Evolutionary conservation across 1,140 invertebrate genomes (phyloP).

Genomic region (Zelostemma sp.): DNA sequence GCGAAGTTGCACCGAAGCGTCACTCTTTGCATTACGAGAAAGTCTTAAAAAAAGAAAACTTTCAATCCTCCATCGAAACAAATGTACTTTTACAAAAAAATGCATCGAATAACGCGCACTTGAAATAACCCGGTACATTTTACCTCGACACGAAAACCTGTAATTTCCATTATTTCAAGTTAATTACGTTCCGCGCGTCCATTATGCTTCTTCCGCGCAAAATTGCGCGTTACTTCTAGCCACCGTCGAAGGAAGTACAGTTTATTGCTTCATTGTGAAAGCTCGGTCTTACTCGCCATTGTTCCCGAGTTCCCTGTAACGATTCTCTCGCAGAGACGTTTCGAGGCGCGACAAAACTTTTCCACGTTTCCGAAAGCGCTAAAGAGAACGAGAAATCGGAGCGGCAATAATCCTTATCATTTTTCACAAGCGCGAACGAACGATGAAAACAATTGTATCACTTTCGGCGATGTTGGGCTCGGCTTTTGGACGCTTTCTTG

Average conservation of each 20-base stretch:
- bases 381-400: neutral
- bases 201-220: conserved; percentile 6
- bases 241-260: conserved; percentile 13
- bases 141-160: conserved; percentile 37
- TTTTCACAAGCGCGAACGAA: neutral
- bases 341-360: conserved; percentile 23
- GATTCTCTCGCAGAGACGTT: conserved; percentile 15
- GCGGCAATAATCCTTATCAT: neutral
- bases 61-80: no score
- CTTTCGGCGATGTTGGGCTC: no score
- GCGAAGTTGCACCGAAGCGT: no score
- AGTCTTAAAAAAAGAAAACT: no score
- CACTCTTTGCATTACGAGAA: no score
- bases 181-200: conserved; percentile 24
- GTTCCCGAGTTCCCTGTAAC: conserved; percentile 55
- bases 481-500: conserved; percentile 15
- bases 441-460: no score
- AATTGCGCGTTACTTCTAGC: conserved; percentile 12
- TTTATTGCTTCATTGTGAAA: conserved; percentile 51
- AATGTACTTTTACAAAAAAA: no score
- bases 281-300: conserved; percentile 38
- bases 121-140: conserved; percentile 20
- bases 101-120: no score
- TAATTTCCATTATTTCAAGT: conserved; percentile 40
- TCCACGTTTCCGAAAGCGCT: no score